Base-by-base conservation (phyloP, 2,888 invertebrate species). In the Thalpophila matura region DNA sequence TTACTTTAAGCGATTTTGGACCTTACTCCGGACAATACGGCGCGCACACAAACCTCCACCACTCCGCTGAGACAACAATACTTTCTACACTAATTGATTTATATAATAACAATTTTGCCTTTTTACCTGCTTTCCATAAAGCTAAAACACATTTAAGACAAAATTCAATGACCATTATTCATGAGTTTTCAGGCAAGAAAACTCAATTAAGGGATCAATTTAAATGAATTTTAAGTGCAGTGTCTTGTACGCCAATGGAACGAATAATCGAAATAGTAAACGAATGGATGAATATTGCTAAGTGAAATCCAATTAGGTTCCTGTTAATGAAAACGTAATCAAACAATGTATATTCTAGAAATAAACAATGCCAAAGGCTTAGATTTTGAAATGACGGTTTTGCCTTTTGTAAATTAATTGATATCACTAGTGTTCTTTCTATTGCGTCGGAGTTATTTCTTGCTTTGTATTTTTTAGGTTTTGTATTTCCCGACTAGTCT, bases 151-250 rank as follows among this genome's bases (percentile, higher is more conserved):
- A 42, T 40, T 22, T 6, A 61, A 46, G 35, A 51, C 27, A 22
- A 27, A 33, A 37, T 29, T 5, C 18, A 71, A 37, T 47, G 12
- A 47, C 65, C 59, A 24, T 26, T 51, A 69, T 69, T 69, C 60
- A 74, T 74, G 60, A 69, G 54, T 20, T 69, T 45, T 51, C 51
- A n/a, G 29, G 46, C 49, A 59, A 59, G 33, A 20, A 54, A 59
- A 59, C 18, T 18, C 54, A 46, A 65, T 72, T 67, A 61, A 49
- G 45, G 20, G 9, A 60, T 67, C 54, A 65, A 80, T 83, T 84
- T 61, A 74, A 82, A 82, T 80, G 76, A 1, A 63, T 54, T 74
- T 67, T 57, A 83, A 87, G 85, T 86, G 86, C 80, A 83, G 59
- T 81, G 50, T 77, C 79, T 81, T 74, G 84, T 84, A 64, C 53